phyloP scores from a whole-genome alignment of 2,797 vertebrate species.

The Arrhamphus sclerolepis region DNA sequence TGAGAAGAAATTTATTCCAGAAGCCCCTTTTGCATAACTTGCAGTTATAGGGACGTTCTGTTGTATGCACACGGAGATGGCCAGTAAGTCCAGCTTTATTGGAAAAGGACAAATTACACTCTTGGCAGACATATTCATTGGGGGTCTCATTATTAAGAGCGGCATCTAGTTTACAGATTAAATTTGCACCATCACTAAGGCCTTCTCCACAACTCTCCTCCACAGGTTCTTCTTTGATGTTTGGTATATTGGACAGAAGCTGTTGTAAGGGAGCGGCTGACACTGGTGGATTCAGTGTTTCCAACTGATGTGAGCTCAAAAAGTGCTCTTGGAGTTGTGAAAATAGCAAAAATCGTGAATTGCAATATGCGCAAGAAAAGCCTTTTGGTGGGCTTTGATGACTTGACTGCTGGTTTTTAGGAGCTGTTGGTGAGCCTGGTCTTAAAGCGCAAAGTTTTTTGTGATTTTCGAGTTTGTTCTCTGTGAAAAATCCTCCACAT shows the following conservation, averaged over 20 bases:
- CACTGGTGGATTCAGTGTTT: conserved; percentile 47
- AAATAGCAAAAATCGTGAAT: conserved; percentile 79
- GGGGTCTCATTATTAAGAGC: conserved; percentile 11
- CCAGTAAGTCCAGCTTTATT: conserved; percentile 67
- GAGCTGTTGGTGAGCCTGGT: conserved; percentile 23
- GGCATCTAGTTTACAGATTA: conserved; percentile 32
- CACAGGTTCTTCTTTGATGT: conserved; percentile 73
- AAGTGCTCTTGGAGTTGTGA: conserved; percentile 85
- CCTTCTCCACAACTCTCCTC: conserved; percentile 52
- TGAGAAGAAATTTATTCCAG: conserved; percentile 73
- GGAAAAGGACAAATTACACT: conserved; percentile 69
- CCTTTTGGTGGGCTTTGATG: conserved; percentile 58
- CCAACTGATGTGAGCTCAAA: conserved; percentile 73
- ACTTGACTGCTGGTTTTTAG: conserved; percentile 25
- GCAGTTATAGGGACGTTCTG: conserved; percentile 62
- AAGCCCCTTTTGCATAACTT: conserved; percentile 75
- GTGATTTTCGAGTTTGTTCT: conserved; percentile 60
- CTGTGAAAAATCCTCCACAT: conserved; percentile 73
- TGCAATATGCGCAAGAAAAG: conserved; percentile 83
- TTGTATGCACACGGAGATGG: conserved; percentile 73
- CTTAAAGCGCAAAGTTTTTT: conserved; percentile 54
- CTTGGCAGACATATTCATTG: conserved; percentile 60
- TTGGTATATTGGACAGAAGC: conserved; percentile 63
- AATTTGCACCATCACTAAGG: conserved; percentile 21
- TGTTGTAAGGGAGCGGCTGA: conserved; percentile 67